Base-by-base conservation (phyloP, 2,113 vertebrate genomes). In the Pardalotus punctatus region DNA sequence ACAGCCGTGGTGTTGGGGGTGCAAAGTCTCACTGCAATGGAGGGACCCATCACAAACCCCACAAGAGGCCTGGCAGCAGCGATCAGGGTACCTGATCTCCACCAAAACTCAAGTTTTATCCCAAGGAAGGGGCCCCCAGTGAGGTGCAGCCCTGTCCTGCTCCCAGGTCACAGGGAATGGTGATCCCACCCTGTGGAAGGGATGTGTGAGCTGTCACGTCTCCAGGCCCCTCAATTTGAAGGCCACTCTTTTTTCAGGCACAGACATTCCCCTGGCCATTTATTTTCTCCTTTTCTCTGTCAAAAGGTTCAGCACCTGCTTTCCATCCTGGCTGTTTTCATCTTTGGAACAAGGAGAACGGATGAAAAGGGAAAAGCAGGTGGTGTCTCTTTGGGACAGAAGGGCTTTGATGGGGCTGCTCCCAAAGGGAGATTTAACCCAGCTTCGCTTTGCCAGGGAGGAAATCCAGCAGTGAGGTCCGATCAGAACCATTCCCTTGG, bases 81-180 rank as follows among this genome's bases (percentile, higher is more conserved):
- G 0, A 5, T 19, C 40, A 47, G n/a, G 23, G 25, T 27, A 40
- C 48, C 19, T 14, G 7, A 4, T 53, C 27, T 40, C 33, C 35
- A 24, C 11, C 8, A 35, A 14, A 88, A 4, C 56, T 54, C 70
- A 66, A 3, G 36, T 18, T 22, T 57, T 40, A 10, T 12, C 11
- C 28, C 69, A 8, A 14, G 69, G 56, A 50, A 35, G 3, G 43
- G 6, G 18, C 14, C 12, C n/a, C 45, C 3, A 9, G 35, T 24
- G 47, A 72, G 74, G 14, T 33, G 45, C 9, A 1, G 28, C 71
- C 48, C 48, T 57, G 36, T 31, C 53, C 38, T 5, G 27, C 10
- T 12, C 28, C 36, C 62, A 22, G 2, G 1, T 7, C 5, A 1
- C 33, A 29, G 57, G 38, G 31, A 4, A 24, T 1, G 22, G 1